Conservation (phyloP, 2,888 invertebrate species). For the Acrobasis suavella region DNA sequence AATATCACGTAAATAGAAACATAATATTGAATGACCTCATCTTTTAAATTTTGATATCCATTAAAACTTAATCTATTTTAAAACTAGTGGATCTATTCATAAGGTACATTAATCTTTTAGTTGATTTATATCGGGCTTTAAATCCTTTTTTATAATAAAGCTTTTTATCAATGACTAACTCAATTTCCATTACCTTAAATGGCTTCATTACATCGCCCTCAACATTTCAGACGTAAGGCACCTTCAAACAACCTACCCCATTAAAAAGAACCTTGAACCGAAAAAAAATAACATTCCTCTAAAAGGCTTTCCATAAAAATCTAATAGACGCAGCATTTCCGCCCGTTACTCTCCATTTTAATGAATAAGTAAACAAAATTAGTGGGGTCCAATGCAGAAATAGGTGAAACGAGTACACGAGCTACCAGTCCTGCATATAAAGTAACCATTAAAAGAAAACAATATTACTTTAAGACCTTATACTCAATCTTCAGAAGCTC, state of each 20-base stretch:
- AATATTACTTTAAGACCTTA: constrained; percentile 52
- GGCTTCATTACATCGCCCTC: constrained; percentile 4
- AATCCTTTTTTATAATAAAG: background rate
- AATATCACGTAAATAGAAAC: no score
- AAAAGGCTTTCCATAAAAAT: constrained; percentile 60
- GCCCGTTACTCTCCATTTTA: constrained; percentile 72
- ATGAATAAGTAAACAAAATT: constrained; percentile 80
- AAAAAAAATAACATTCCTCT: constrained; percentile 5
- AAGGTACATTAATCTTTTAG: background rate
- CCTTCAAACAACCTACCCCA: constrained; percentile 12
- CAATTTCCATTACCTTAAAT: constrained; percentile 1
- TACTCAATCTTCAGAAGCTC: constrained; percentile 1
- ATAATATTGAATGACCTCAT: no score
- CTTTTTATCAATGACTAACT: background rate
- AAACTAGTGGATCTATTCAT: background rate
- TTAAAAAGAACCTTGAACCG: constrained; percentile 5
- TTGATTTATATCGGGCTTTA: background rate
- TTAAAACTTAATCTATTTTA: background rate
- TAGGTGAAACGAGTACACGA: constrained; percentile 71
- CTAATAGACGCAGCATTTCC: constrained; percentile 65
- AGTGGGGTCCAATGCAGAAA: constrained; percentile 74
- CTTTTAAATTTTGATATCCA: background rate
- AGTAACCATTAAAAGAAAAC: constrained; percentile 63
- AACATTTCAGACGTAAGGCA: constrained; percentile 5
- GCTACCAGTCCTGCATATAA: constrained; percentile 68